phyloP scores from a whole-genome alignment of 1,140 invertebrate species.

The Phenacoccus solenopsis region DNA sequence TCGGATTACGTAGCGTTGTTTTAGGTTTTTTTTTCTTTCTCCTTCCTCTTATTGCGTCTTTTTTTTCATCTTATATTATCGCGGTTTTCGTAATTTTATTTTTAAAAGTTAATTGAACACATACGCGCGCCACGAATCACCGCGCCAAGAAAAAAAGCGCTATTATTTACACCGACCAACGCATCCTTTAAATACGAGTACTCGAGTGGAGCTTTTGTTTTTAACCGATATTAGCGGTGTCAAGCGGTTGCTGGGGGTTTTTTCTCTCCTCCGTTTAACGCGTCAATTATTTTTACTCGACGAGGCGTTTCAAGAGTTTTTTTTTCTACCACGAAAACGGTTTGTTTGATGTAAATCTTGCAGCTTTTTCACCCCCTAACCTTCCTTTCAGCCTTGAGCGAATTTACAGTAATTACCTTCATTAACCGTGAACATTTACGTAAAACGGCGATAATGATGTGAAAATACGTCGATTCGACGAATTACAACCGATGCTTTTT shows the following conservation, averaged over 20 bases:
- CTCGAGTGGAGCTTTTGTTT: neutral
- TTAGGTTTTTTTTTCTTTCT: neutral
- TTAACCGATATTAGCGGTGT: too few relatives aligned
- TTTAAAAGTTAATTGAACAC: neutral
- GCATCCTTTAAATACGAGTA: neutral
- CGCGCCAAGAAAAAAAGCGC: neutral
- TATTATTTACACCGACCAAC: neutral
- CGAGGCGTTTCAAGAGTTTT: neutral
- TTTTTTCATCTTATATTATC: too few relatives aligned
- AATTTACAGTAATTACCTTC: too few relatives aligned
- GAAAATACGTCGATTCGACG: too few relatives aligned
- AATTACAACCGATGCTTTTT: too few relatives aligned
- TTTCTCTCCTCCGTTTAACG: too few relatives aligned
- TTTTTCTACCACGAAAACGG: neutral
- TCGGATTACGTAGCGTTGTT: neutral
- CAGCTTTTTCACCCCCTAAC: too few relatives aligned
- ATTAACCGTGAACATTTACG: too few relatives aligned
- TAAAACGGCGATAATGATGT: too few relatives aligned
- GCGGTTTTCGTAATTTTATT: slow-evolving; percentile 4
- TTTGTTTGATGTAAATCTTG: neutral
- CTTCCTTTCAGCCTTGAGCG: too few relatives aligned
- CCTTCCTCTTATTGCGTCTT: neutral
- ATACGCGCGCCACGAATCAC: neutral
- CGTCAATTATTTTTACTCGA: neutral
- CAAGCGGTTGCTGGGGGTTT: neutral